Base-by-base conservation (phyloP, 2,113 vertebrate species). In the Prolemur simus region DNA sequence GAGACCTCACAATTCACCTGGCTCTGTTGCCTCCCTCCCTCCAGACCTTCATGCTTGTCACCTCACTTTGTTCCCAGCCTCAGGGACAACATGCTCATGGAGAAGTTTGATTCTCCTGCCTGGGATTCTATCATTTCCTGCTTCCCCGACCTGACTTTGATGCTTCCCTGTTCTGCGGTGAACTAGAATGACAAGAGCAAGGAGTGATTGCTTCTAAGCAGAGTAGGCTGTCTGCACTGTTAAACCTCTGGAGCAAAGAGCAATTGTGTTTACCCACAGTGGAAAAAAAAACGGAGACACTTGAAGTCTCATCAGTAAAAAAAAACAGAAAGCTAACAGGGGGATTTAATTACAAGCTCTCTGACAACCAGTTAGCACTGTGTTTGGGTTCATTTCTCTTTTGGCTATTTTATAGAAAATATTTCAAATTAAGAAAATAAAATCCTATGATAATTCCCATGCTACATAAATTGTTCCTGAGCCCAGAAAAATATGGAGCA, bases 91-190 rank as follows among this genome's bases (percentile, higher is more conserved):
- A 10, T 4, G 4, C 71, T 60, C 39, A 10, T 32, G 58, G 93
- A 97, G 84, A 96, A 96, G 95, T 84, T 29, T 64, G 88, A 89
- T 90, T 96, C 76, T 97, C 47, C 23, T 95, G 66, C 77, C 37
- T 47, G 73, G 74, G 54, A 73, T 82, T 95, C 96, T 84, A 77
- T 96, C 45, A 17, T 90, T 96, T 97, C 97, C 96, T 96, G 69
- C 89, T 97, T 97, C 84, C 63, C 96, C 97, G 97, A 98, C 97
- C 95, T 97, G 96, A 97, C 92, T 98, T 97, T 92, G 96, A 97
- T 97, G 97, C 37, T 81, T 81, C 88, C 91, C 93, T 89, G 90
- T 94, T 98, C 85, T 80, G 29, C 0, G 0, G 8, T 86, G 90
- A 97, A 94, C 74, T 87, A 37, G 49, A 92, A 87, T 92, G 97